These are phyloP conservation scores for Clusia tigrina DNA, from an alignment of 2,888 invertebrate species.

Conservation along the genomic window DNA sequence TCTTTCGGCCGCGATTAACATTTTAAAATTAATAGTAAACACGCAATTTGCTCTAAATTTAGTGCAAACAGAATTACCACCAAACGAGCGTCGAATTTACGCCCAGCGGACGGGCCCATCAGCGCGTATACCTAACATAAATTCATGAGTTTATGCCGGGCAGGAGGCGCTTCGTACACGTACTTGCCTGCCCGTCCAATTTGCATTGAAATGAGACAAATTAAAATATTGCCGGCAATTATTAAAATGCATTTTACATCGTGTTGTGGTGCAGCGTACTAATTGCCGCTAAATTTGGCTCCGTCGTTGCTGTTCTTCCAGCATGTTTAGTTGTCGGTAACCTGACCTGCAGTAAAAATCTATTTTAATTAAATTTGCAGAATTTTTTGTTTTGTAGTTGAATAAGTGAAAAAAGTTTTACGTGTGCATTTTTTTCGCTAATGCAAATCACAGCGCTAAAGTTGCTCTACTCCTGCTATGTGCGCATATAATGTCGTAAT, in stretches of 20 bases:
- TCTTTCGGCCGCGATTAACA: slow-evolving; percentile 49
- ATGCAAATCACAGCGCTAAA: background rate
- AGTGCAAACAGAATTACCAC: background rate
- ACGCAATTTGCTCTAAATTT: slow-evolving; percentile 59
- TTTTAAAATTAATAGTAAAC: slow-evolving; percentile 60
- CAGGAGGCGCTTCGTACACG: background rate
- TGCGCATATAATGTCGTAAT: background rate
- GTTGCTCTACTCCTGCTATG: background rate
- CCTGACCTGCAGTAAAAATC: background rate
- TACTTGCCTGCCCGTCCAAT: slow-evolving; percentile 31
- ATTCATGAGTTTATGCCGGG: background rate
- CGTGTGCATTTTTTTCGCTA: background rate
- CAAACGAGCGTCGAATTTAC: slow-evolving; percentile 7
- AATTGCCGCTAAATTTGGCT: slow-evolving; percentile 30
- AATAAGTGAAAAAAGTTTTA: background rate
- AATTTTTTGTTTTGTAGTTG: background rate
- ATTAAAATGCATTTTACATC: slow-evolving; percentile 58
- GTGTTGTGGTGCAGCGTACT: slow-evolving; percentile 47
- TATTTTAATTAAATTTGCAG: background rate
- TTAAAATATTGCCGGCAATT: slow-evolving; percentile 52
- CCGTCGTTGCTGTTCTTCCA: background rate
- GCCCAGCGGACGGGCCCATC: background rate
- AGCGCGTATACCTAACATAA: background rate
- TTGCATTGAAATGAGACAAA: slow-evolving; percentile 55
- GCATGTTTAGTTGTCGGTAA: slow-evolving; percentile 12